These are phyloP conservation scores for Zaprionus lachaisei DNA, from an alignment of 1,140 invertebrate species.

Conservation along the genomic window DNA sequence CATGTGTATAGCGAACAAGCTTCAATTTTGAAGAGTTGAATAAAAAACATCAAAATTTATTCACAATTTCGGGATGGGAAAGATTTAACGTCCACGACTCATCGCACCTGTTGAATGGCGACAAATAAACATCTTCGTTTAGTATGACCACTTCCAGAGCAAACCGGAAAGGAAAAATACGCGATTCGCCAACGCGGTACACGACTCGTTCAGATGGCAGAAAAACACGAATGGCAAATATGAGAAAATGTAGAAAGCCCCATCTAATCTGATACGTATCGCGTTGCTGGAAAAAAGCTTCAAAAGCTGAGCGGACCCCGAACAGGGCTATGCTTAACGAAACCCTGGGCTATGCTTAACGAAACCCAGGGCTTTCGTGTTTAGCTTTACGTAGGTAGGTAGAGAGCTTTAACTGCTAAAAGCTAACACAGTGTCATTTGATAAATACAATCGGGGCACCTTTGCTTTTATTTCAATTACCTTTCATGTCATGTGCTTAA, in stretches of 20 bases:
- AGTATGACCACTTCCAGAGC: conserved; percentile 12
- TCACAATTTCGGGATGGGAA: background rate
- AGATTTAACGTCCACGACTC: background rate
- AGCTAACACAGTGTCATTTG: conserved; percentile 2
- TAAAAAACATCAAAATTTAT: background rate
- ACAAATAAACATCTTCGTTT: conserved; percentile 31
- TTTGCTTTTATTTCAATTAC: background rate
- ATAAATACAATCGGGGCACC: background rate
- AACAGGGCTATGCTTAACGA: conserved; percentile 14
- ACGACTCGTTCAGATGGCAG: conserved; percentile 28
- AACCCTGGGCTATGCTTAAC: conserved; percentile 15
- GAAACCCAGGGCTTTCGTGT: conserved; percentile 10
- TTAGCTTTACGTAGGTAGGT: conserved; percentile 12
- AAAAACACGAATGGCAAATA: conserved; percentile 28
- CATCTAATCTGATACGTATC: conserved; percentile 3
- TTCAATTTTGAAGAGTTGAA: background rate
- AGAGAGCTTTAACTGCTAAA: conserved; percentile 8
- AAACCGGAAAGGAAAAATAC: conserved; percentile 41
- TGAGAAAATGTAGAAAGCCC: conserved; percentile 23
- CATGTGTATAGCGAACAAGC: background rate
- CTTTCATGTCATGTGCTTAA: background rate
- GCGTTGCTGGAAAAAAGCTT: conserved; percentile 22
- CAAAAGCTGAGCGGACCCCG: conserved; percentile 18
- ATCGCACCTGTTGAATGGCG: conserved; percentile 43
- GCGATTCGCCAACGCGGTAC: conserved; percentile 12